Conservation (phyloP, 2,113 vertebrate genomes). For the Cochlearius cochlearius region DNA sequence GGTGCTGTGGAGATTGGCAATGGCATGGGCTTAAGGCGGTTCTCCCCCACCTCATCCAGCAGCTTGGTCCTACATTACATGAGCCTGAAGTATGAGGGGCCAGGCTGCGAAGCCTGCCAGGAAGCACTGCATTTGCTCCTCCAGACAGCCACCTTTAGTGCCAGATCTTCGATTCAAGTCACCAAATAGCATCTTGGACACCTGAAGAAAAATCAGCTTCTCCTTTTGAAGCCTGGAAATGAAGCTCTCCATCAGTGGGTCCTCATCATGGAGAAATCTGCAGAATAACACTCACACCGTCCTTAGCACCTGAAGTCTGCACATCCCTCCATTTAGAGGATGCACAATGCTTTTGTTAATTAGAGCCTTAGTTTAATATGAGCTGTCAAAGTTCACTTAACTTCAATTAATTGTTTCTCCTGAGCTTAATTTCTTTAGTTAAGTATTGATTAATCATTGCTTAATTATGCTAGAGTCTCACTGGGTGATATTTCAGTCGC, state of each 20-base stretch:
- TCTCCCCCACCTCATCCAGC: accelerated
- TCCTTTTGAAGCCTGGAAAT: not conserved
- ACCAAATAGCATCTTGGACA: not conserved
- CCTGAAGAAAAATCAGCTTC: not conserved
- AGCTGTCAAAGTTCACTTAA: constrained; percentile 71
- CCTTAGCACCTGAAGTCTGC: not conserved
- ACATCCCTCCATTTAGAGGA: constrained; percentile 14
- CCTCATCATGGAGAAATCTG: not conserved
- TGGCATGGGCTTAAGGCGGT: accelerated
- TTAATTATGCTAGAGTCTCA: constrained; percentile 58
- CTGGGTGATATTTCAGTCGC: constrained; percentile 52
- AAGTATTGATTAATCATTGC: constrained; percentile 70
- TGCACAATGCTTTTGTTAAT: constrained; percentile 58
- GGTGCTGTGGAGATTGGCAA: accelerated
- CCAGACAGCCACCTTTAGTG: not conserved
- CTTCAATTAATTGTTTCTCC: constrained; percentile 70
- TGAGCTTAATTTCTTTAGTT: constrained; percentile 67
- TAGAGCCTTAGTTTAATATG: constrained; percentile 58
- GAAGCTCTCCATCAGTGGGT: not conserved
- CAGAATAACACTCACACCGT: not conserved
- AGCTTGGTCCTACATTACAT: not conserved
- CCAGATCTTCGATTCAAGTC: not conserved
- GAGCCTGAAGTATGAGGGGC: not conserved
- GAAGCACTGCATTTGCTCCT: not conserved
- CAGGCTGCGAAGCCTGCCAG: not conserved